Conservation (phyloP, 1,140 invertebrate genomes). For the Conus betulinus region DNA sequence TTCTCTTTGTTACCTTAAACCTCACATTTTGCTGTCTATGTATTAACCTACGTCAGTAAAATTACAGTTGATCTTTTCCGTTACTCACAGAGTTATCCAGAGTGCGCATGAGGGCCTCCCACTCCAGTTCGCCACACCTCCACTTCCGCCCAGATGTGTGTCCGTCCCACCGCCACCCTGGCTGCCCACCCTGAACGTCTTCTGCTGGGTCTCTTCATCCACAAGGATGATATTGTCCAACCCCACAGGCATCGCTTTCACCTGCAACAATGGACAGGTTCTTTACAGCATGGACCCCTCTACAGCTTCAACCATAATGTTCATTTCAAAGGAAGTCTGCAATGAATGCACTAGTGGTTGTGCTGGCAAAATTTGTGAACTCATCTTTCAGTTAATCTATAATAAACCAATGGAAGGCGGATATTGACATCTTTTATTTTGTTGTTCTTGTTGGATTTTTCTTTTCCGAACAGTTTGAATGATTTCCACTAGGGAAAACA, state of each 20-base stretch:
- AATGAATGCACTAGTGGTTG: too few species aligned
- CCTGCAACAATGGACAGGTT: conserved; percentile 69
- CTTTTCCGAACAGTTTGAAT: too few species aligned
- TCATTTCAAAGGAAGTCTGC: too few species aligned
- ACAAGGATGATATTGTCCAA: conserved; percentile 90
- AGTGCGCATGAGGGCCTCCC: conserved; percentile 98
- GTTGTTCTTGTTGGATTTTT: too few species aligned
- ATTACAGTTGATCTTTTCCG: neutral
- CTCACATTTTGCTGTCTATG: too few species aligned
- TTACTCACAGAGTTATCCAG: conserved; percentile 93
- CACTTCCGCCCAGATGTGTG: conserved; percentile 84
- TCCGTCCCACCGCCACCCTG: conserved; percentile 77
- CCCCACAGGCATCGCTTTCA: conserved; percentile 88
- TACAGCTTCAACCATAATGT: neutral
- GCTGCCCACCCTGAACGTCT: conserved; percentile 69
- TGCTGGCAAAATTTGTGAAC: too few species aligned
- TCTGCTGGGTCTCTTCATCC: conserved; percentile 82
- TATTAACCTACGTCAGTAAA: too few species aligned
- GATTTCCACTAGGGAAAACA: too few species aligned
- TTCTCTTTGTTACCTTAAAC: too few species aligned
- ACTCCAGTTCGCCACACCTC: conserved; percentile 96
- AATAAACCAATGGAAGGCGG: too few species aligned
- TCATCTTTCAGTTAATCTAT: too few species aligned
- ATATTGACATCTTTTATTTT: too few species aligned
- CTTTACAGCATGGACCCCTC: neutral